Base-by-base conservation (phyloP, 2,113 vertebrate species). In the Pitta sordida region DNA sequence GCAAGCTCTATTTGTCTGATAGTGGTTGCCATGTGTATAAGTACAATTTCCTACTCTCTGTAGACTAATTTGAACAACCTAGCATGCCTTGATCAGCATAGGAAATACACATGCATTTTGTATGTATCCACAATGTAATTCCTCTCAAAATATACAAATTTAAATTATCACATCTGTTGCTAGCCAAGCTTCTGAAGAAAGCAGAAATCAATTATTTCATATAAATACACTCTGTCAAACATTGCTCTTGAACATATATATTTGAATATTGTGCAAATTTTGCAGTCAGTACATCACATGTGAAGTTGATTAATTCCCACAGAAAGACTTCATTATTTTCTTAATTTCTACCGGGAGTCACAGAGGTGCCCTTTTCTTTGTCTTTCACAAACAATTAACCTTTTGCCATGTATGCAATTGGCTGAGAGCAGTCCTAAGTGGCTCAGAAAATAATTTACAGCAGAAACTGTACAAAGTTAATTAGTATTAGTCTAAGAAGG, bases 361-460 rank as follows among this genome's bases (percentile, higher is more conserved):
- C 79, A 92, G 93, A 88, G 71, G 88, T 95, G 93, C 82, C 95
- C 91, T 96, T 95, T 95, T 87, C 94, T 94, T 93, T 96, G 96
- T 96, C 96, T 97, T 97, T 97, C 95, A 96, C 86, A 95, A 97
- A 97, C 91, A 98, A 97, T 97, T 97, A 97, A 96, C 96, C 95
- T 97, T 95, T 95, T 97, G 96, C 89, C 96, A 92, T 65, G 75
- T 88, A 93, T 89, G 90, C 94, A 96, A 92, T 91, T 95, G 95
- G 94, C 93, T 97, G 91, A 96, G 94, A 94, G 88, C 51, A 86
- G 69, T 94, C 92, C 90, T 95, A 71, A 95, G 94, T 95, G 96
- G 81, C 88, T 96, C 79, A 64, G 88, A 90, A 95, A 96, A 95
- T 94, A 97, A 97, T 97, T 97, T 94, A 95, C 89, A 92, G 83